Percentiles rank a stretch among this genome's conserved stretches.
Conservation (phyloP, 2,888 invertebrate species). For the Apocheima hispidaria region DNA sequence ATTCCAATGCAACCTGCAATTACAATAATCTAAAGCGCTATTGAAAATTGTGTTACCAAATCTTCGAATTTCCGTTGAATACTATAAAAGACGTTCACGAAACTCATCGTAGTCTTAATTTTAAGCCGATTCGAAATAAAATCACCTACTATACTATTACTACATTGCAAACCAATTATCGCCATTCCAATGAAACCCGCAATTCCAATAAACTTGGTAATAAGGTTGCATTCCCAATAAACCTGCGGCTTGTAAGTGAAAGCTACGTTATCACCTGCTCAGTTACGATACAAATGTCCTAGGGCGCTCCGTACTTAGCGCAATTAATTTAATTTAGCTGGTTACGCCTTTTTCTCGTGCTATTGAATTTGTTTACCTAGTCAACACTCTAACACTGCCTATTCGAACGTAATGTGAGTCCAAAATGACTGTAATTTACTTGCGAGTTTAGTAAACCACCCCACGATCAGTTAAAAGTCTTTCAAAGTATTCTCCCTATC, state of each 20-base stretch:
- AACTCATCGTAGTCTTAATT: too few relatives aligned
- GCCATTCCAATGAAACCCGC: conserved; percentile 10
- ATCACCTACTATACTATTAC: neutral
- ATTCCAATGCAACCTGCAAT: conserved; percentile 8
- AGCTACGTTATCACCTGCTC: conserved; percentile 14
- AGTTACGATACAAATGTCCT: conserved; percentile 9
- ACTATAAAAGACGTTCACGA: too few relatives aligned
- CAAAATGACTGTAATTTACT: too few relatives aligned
- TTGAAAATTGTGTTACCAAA: too few relatives aligned
- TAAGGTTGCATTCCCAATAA: neutral
- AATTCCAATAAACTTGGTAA: conserved; percentile 4
- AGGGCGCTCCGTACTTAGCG: conserved; percentile 11
- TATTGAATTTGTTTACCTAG: neutral
- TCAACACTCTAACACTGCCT: too few relatives aligned
- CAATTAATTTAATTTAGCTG: conserved; percentile 12
- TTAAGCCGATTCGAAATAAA: neutral
- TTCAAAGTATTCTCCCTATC: too few relatives aligned
- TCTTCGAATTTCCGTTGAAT: too few relatives aligned
- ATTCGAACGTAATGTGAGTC: too few relatives aligned
- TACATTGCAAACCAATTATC: conserved; percentile 12
- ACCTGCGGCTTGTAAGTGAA: conserved; percentile 11
- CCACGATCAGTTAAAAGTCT: too few relatives aligned
- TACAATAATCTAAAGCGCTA: neutral
- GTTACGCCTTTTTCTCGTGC: conserved; percentile 10
- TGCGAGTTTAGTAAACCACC: too few relatives aligned